Percentiles rank a stretch among this genome's conserved stretches.
Evolutionary conservation across 1,140 invertebrate genomes (phyloP).

Genomic region (Colletes gigas): DNA sequence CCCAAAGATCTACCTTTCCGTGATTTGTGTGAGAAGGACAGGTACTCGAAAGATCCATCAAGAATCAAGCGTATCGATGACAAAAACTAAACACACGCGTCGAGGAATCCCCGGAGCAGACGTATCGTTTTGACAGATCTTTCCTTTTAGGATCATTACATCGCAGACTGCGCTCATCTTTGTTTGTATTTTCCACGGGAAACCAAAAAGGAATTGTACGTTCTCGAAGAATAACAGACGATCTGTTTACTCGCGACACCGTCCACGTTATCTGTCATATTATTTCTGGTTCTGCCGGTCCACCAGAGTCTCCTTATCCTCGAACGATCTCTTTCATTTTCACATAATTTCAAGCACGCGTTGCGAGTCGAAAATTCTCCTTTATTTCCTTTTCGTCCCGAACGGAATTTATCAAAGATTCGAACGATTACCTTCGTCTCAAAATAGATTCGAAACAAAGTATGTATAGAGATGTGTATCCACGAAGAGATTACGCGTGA

Average conservation of each 20-base stretch:
- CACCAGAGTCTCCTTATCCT: constrained; percentile 56
- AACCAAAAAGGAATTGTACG: constrained; percentile 8
- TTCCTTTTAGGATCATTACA: constrained; percentile 47
- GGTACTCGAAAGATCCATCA: constrained; percentile 42
- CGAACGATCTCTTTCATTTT: too few species aligned
- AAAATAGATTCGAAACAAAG: too few species aligned
- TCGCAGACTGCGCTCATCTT: background rate
- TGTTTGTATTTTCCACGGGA: background rate
- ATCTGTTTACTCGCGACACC: constrained; percentile 67
- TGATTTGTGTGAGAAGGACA: constrained; percentile 34
- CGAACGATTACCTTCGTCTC: too few species aligned
- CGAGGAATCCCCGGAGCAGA: constrained; percentile 7
- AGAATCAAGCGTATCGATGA: constrained; percentile 52
- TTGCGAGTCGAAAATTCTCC: too few species aligned
- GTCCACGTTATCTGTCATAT: constrained; percentile 58
- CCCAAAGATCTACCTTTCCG: background rate
- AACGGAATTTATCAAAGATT: too few species aligned
- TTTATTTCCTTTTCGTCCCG: too few species aligned
- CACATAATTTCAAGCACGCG: too few species aligned
- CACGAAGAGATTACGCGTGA: too few species aligned
- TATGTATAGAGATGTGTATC: too few species aligned
- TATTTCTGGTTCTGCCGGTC: constrained; percentile 38
- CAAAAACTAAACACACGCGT: constrained; percentile 40
- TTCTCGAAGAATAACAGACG: constrained; percentile 64
- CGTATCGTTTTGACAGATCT: constrained; percentile 58